Evolutionary conservation across 2,888 invertebrate species (phyloP).

Genomic region (Xylota segnis): DNA sequence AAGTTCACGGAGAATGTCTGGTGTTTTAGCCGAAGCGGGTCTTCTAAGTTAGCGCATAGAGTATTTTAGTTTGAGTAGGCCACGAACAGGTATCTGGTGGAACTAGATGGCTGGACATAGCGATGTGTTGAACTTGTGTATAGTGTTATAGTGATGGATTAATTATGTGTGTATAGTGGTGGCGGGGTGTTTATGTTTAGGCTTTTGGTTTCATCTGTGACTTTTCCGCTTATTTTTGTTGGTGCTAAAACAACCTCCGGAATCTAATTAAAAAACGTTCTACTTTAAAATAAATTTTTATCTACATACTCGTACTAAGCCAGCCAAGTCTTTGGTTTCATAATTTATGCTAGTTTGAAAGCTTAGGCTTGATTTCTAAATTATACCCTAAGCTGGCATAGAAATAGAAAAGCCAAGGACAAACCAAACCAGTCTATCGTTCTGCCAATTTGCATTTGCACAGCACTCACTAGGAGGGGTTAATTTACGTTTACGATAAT

Average conservation of each 20-base stretch:
- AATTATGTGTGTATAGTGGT: neutral
- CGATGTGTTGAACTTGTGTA: neutral
- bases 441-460: too few relatives aligned
- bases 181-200: neutral
- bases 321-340: neutral
- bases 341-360: neutral
- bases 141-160: neutral
- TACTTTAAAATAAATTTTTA: neutral
- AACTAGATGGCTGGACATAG: conserved; percentile 42
- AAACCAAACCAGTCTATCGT: too few relatives aligned
- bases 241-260: conserved; percentile 3
- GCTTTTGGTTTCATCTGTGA: neutral
- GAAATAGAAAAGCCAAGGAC: too few relatives aligned
- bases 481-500: too few relatives aligned
- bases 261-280: neutral
- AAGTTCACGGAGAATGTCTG: conserved; percentile 66
- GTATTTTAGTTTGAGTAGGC: conserved; percentile 17
- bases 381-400: neutral
- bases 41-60: conserved; percentile 33
- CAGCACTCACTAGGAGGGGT: too few relatives aligned
- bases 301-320: too few relatives aligned
- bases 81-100: conserved; percentile 37
- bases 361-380: neutral
- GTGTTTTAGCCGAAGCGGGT: conserved; percentile 40
- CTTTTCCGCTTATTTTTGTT: neutral